phyloP scores from a whole-genome alignment of 2,888 invertebrate genomes.

The Epistrophella euchroma region DNA sequence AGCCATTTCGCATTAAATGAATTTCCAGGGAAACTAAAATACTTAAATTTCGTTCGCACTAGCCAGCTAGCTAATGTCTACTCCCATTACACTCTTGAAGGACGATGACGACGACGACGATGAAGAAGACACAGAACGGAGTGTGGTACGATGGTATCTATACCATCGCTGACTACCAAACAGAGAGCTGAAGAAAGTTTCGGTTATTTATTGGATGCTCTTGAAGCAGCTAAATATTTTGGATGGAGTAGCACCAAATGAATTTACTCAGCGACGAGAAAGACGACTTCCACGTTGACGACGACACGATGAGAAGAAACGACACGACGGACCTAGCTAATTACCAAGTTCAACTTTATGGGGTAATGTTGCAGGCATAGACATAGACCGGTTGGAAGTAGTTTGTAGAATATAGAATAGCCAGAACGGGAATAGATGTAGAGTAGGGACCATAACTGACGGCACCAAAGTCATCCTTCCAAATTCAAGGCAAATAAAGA shows the following conservation, averaged over 20 bases:
- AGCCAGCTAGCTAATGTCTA: slow-evolving; percentile 73
- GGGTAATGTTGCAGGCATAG: slow-evolving; percentile 70
- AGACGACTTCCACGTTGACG: slow-evolving; percentile 16
- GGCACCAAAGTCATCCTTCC: slow-evolving; percentile 20
- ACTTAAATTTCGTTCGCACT: slow-evolving; percentile 67
- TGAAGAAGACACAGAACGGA: slow-evolving; percentile 7
- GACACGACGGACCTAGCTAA: slow-evolving; percentile 65
- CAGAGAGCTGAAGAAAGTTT: slow-evolving; percentile 50
- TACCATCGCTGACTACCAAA: slow-evolving; percentile 33
- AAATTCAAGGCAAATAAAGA: slow-evolving; percentile 32
- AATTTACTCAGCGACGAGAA: slow-evolving; percentile 50
- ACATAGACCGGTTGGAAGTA: slow-evolving; percentile 46
- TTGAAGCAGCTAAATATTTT: slow-evolving; percentile 67
- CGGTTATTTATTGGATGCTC: slow-evolving; percentile 71
- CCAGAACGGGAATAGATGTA: slow-evolving; percentile 35
- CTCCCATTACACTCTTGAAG: slow-evolving; percentile 67
- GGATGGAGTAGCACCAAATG: slow-evolving; percentile 51
- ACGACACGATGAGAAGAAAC: slow-evolving; percentile 25
- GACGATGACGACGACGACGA: slow-evolving; percentile 28
- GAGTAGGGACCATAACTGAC: slow-evolving; percentile 31
- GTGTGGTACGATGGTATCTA: slow-evolving; percentile 2
- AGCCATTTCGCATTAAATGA: slow-evolving; percentile 70
- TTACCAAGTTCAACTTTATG: slow-evolving; percentile 74
- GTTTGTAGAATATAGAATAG: neutral
- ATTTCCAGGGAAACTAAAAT: slow-evolving; percentile 69